Evolutionary conservation across 2,797 vertebrate genomes (phyloP), one percentile per base, ranked within the genome.

Genomic region (Aeoliscus strigatus): DNA sequence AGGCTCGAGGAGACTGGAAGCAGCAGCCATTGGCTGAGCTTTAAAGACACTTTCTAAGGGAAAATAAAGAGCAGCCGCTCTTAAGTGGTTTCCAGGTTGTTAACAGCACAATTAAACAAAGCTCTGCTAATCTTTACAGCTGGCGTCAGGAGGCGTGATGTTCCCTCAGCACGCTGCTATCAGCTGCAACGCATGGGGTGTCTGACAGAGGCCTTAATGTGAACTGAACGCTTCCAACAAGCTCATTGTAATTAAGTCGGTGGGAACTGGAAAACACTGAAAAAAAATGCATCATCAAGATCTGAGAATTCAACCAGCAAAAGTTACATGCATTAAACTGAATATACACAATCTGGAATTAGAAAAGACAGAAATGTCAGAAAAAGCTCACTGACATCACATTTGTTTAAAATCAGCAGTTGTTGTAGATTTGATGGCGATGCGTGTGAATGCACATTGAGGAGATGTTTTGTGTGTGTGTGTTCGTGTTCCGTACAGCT

Each of bases 31-130:
- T 73, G 66, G 64, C 58, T 80, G 68, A 68, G 70, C 58, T 67
- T 69, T 73, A 70, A 64, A 76, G 67, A 66, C 57, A 45, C 23
- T 68, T 64, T 60, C 45, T 29, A 16, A 54, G 25, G 42, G 62
- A 61, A 73, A 54, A 39, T 67, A 56, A 39, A 46, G 44, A 65
- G 59, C 55, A 49, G 63, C 27, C 34, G 42, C 58, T 60, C 40
- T 73, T 67, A 63, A 81, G 71, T 70, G 69, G 55, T 60, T 73
- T 44, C 72, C 56, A 41, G 56, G 67, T 53, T 69, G 70, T 70
- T 69, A 64, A 62, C 55, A 54, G 72, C 33, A 72, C 77, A 82
- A 83, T 87, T 87, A 86, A 84, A 82, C 73, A 82, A 75, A 80
- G 77, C 74, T 77, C 60, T 62, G 68, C 77, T 85, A 82, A 83